Base-by-base conservation (phyloP, 64 coral and sea anemone species). In the Platygyra sinensis region DNA sequence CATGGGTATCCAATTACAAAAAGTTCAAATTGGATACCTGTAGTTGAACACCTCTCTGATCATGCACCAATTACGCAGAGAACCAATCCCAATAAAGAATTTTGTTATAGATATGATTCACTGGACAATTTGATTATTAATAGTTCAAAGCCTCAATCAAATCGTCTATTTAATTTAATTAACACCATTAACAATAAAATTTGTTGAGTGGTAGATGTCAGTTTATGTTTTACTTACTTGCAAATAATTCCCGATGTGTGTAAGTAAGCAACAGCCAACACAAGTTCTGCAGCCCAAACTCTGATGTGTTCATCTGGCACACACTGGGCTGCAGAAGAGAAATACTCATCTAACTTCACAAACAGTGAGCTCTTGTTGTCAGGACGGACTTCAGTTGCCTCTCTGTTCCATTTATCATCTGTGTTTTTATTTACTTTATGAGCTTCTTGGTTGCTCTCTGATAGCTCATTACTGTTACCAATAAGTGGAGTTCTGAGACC, bases 221-320 rank as follows among this genome's bases (percentile, higher is more conserved):
- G 20, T 20, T 62, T 13, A 29, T 86, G 67, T 61, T 36, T 36
- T 36, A 36, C 33, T 36, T 67, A 98, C 96, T 90, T 95, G 78
- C 90, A 98, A 22, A 98, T 90, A 62, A 93, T 93, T 33, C 93
- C 96, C 59, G 71, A 59, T 1, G 90, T 62, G 74, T 95, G 96
- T 19, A 98, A 80, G 51, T 89, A 83, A 46, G 93, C 82, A 50
- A 98, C 78, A 39, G 96, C 96, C 49, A 98, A 81, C 51, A 98
- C 54, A 15, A 98, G 67, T 30, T 98, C 96, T 22, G 93, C 96
- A 51, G 89, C 86, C 96, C 96, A 98, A 46, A 39, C 25, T 60
- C 87, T 90, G 51, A 93, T 65, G 69, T 80, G 79, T 55, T 92
- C 89, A 78, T 93, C 59, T 3, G 89, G 81, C 31, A 79, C 29